phyloP scores from a whole-genome alignment of 2,113 vertebrate species.

The Nycticryphes semicollaris region DNA sequence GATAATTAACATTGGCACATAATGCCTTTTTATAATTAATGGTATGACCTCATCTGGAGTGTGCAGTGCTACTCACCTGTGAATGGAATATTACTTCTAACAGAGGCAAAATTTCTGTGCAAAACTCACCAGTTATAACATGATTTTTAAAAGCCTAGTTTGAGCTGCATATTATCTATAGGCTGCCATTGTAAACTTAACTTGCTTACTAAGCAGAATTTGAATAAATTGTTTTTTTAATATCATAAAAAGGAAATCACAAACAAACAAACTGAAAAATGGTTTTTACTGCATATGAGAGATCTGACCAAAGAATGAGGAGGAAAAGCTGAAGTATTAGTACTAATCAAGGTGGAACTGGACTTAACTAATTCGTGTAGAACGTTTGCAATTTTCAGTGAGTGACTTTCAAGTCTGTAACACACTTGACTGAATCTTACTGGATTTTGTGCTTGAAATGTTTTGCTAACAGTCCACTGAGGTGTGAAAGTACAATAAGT shows the following conservation, averaged over 20 bases:
- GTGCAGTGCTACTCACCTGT: not conserved
- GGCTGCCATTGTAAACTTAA: not conserved
- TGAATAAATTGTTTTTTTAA: not conserved
- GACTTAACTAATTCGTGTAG: not conserved
- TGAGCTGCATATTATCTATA: not conserved
- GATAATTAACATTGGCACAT: not conserved
- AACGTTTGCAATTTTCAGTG: not conserved
- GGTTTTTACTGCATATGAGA: not conserved
- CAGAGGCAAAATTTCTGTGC: not conserved
- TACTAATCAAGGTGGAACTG: not conserved
- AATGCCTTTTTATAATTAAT: not conserved
- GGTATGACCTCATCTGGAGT: not conserved
- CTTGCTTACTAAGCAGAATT: not conserved
- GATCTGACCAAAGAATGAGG: not conserved
- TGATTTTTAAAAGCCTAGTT: not conserved
- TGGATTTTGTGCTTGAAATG: conserved; percentile 40
- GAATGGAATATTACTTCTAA: not conserved
- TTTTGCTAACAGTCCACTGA: conserved; percentile 24
- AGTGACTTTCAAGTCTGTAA: not conserved
- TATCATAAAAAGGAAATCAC: not conserved
- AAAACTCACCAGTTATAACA: not conserved
- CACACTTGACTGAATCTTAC: not conserved
- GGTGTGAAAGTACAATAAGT: conserved; percentile 22
- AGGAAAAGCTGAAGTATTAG: not conserved
- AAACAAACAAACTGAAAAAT: not conserved